Evolutionary conservation across 2,797 vertebrate species (phyloP).

Genomic region (Cichlasoma orientale): DNA sequence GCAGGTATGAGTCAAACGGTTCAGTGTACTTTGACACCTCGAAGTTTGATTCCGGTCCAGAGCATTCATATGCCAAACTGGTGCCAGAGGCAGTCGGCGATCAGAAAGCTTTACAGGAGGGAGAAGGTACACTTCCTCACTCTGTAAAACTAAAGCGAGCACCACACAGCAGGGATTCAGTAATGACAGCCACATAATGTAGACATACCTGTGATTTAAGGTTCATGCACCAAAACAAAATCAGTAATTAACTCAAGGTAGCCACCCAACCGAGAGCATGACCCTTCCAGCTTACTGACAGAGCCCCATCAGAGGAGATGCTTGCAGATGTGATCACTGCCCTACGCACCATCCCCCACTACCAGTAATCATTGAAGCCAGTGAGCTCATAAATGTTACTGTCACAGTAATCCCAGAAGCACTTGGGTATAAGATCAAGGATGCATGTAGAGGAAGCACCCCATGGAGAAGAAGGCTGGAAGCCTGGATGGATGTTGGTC

Average conservation of each 20-base stretch:
- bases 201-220: background rate
- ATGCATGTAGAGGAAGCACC: background rate
- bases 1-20: constrained; percentile 92
- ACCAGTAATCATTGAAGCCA: background rate
- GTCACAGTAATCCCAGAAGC: background rate
- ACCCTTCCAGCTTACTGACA: background rate
- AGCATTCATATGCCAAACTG: constrained; percentile 94
- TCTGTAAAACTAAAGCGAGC: background rate
- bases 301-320: background rate
- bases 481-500: background rate
- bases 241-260: background rate
- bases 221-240: background rate
- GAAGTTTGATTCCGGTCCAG: constrained; percentile 86
- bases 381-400: fast-evolving
- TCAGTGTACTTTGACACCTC: constrained; percentile 95
- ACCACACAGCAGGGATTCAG: background rate
- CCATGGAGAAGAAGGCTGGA: background rate
- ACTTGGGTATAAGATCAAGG: background rate
- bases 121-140: constrained; percentile 85
- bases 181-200: background rate
- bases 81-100: constrained; percentile 97
- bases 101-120: constrained; percentile 94
- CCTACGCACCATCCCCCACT: background rate
- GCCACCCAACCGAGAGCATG: background rate
- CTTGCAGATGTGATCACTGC: background rate